A percentile compares a stretch with the other conserved stretches of the same genome.
phyloP scores from a whole-genome alignment of 1,140 invertebrate species.

The Heliconius melpomene region DNA sequence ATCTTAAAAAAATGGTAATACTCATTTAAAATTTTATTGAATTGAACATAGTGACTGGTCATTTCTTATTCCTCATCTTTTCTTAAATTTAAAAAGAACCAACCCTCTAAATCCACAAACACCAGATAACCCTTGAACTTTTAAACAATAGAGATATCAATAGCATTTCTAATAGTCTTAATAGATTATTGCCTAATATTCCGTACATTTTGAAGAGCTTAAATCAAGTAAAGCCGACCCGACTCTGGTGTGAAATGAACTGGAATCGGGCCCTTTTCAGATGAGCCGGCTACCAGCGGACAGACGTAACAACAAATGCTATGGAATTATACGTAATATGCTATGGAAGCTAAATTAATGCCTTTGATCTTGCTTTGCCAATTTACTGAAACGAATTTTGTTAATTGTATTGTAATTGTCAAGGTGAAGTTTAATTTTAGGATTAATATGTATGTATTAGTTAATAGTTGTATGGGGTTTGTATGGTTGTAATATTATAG shows the following conservation, averaged over 20 bases:
- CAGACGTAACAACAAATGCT: constrained; percentile 13
- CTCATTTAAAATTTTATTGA: too few species aligned
- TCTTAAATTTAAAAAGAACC: too few species aligned
- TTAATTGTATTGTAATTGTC: not conserved
- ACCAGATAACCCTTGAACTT: not conserved
- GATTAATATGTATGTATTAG: not conserved
- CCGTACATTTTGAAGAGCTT: constrained; percentile 21
- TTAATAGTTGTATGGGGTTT: not conserved
- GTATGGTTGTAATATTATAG: not conserved
- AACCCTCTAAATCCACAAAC: not conserved
- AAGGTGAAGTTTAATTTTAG: not conserved
- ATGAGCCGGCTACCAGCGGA: constrained; percentile 26
- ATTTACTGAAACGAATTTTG: not conserved
- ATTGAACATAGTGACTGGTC: too few species aligned
- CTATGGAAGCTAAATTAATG: constrained; percentile 6
- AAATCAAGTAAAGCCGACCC: constrained; percentile 21
- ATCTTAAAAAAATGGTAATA: too few species aligned
- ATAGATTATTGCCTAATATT: constrained; percentile 1
- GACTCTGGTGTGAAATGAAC: constrained; percentile 24
- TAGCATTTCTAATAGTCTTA: not conserved
- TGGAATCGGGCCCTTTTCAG: constrained; percentile 26
- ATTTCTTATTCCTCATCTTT: too few species aligned
- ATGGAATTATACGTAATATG: not conserved
- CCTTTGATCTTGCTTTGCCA: not conserved
- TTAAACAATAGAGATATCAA: not conserved